phyloP scores from a whole-genome alignment of 2,888 invertebrate genomes.

The Podotricha telesiphe region DNA sequence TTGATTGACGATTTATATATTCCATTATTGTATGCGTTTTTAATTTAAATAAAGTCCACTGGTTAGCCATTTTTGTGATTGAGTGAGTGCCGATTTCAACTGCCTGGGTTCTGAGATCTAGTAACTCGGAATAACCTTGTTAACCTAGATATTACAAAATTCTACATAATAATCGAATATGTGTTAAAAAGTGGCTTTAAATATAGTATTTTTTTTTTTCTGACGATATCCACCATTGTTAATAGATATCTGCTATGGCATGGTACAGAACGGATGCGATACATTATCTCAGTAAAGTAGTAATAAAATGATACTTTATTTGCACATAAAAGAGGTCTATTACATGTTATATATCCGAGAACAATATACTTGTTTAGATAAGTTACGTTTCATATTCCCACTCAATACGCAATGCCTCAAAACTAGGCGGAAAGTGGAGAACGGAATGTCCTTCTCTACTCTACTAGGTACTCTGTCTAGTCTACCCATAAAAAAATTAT shows the following conservation, averaged over 20 bases:
- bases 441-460: too few species aligned
- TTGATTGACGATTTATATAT: too few species aligned
- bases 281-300: constrained; percentile 12
- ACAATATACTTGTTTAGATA: neutral
- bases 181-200: too few species aligned
- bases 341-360: neutral
- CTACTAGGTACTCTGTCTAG: too few species aligned
- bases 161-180: too few species aligned
- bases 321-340: neutral
- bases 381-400: neutral
- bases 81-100: neutral
- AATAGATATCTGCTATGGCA: neutral
- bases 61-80: neutral
- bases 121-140: too few species aligned
- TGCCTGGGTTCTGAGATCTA: neutral
- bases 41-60: too few species aligned
- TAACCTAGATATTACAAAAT: too few species aligned
- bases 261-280: constrained; percentile 11
- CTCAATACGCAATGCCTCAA: neutral
- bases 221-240: neutral
- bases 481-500: too few species aligned
- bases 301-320: constrained; percentile 15
- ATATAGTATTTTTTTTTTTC: too few species aligned
- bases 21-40: neutral
- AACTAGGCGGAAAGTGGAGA: too few species aligned